Base-by-base conservation (phyloP, 1,140 invertebrate genomes). In the Eupristina koningsbergeri region DNA sequence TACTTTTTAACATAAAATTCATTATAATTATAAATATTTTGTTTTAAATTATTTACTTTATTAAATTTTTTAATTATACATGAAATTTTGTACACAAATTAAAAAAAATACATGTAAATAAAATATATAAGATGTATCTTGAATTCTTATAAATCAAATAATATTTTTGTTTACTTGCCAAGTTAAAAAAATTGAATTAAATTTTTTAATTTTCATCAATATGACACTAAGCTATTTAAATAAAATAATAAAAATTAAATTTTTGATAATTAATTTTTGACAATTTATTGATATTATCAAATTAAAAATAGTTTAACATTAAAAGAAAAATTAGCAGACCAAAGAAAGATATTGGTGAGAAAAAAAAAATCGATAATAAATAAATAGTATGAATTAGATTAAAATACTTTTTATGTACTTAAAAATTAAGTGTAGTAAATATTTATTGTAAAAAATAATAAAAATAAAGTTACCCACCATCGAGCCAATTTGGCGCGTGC, bases 401-500 rank as follows among this genome's bases (percentile, higher is more conserved):
- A 31, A 34, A n/a, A 50, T 34, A 29, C 8, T 47, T 29, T 13
- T n/a, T 6, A n/a, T 6, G 7, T 45, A 73, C n/a, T 8, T 3
- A 3, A n/a, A 45, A 13, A 36, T 17, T 31, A 67, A 26, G 17
- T 22, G 15, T 29, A 47, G 29, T 1, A 47, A 45, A 45, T 36
- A 29, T 34, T 47, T 71, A 13, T 8, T 19, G 22, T 74, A 29
- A 71, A 41, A 17, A n/a, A 69, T 5, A 17, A 5, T 22, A 39
- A 71, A 29, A 45, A 45, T 45, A 73, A 47, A 39, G 34, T 50
- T 50, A 74, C 73, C 15, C 19, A 76, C 74, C 74, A 76, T 76
- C 50, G 74, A 76, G 50, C 74, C 50, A 75, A 29, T 34, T 29
- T 75, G 73, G 41, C 73, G 45, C 45, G 73, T 34, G 45, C n/a